Conservation (phyloP, 1,140 invertebrate genomes). For the Camponotus vicinus region DNA sequence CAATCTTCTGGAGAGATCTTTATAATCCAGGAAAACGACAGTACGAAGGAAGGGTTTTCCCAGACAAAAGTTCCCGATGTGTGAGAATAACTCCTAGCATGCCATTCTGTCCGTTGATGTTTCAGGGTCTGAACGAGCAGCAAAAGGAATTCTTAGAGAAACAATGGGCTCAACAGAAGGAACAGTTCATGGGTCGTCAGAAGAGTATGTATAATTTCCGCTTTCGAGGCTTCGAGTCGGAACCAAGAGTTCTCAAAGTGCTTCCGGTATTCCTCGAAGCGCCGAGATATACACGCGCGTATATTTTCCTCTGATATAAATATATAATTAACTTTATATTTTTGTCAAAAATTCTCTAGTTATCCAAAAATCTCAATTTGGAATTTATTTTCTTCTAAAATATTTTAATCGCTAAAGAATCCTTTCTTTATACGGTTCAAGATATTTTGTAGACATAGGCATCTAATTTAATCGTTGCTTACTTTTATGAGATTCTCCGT, state of each 20-base stretch:
- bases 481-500: background rate
- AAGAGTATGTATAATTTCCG: slow-evolving; percentile 90
- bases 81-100: slow-evolving; percentile 82
- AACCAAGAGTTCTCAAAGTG: background rate
- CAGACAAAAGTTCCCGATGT: slow-evolving; percentile 64
- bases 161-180: slow-evolving; percentile 94
- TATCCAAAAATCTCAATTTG: background rate
- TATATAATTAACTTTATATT: background rate
- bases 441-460: background rate
- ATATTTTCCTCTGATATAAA: no score
- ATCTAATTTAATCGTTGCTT: background rate
- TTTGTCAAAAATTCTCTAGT: background rate
- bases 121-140: slow-evolving; percentile 93
- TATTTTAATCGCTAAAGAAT: background rate
- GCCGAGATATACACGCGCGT: background rate
- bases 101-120: slow-evolving; percentile 81
- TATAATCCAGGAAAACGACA: slow-evolving; percentile 56
- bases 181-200: slow-evolving; percentile 94
- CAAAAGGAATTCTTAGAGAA: slow-evolving; percentile 94
- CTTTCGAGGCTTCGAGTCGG: slow-evolving; percentile 16
- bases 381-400: background rate
- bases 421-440: background rate
- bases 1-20: slow-evolving; percentile 22
- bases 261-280: background rate
- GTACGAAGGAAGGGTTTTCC: slow-evolving; percentile 8